phyloP scores from a whole-genome alignment of 1,140 invertebrate species.

The Platyscapa corneri region DNA sequence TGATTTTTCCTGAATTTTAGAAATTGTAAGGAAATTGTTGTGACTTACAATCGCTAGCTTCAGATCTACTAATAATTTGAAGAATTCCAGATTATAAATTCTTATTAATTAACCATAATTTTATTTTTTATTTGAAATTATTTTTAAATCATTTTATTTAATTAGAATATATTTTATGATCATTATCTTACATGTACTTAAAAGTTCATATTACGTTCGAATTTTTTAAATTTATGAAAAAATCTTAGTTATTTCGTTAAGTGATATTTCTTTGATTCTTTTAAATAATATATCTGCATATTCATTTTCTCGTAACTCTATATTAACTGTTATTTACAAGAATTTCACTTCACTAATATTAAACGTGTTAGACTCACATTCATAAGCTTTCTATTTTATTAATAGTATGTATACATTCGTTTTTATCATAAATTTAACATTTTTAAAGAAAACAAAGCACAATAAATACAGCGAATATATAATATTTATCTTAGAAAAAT shows the following conservation, averaged over 20 bases:
- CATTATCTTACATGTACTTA: neutral
- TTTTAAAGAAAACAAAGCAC: no score
- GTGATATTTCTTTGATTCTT: neutral
- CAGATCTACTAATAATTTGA: no score
- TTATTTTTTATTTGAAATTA: no score
- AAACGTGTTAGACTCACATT: neutral
- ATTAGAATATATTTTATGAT: neutral
- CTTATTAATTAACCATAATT: no score
- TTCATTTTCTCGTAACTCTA: neutral
- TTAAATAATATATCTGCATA: neutral
- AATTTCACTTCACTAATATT: neutral
- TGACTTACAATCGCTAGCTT: no score
- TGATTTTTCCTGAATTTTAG: no score
- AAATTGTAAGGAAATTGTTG: no score
- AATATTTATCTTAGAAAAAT: no score
- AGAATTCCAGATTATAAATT: no score
- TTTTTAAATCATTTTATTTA: no score
- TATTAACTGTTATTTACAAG: neutral
- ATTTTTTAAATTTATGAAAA: neutral
- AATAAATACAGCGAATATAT: no score
- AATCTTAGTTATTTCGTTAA: neutral
- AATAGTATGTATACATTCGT: neutral
- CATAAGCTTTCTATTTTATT: conserved; percentile 1
- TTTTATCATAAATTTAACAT: neutral
- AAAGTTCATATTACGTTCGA: neutral